These are phyloP conservation scores for Chanos chanos DNA, from an alignment of 2,797 vertebrate species.

Conservation along the genomic window DNA sequence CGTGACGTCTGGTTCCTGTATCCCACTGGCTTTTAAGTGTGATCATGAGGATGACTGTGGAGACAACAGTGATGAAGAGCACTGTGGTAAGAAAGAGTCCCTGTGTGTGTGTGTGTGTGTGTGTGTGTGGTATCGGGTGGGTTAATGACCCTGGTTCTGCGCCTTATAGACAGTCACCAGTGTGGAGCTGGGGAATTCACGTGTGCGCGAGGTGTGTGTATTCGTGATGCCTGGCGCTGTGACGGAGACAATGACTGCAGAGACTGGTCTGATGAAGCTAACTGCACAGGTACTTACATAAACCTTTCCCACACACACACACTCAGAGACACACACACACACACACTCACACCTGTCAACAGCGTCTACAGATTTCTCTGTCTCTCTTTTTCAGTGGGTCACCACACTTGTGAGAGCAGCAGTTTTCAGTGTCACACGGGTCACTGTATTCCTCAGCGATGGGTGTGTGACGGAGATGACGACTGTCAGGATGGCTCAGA, in stretches of 20 bases:
- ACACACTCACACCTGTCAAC: background rate
- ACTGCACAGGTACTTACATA: conserved; percentile 95
- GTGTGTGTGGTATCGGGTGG: background rate
- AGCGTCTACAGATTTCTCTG: background rate
- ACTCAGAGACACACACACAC: background rate
- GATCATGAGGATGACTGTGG: conserved; percentile 97
- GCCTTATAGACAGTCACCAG: conserved; percentile 81
- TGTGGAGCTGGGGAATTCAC: conserved; percentile 86
- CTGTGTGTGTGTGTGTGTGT: background rate
- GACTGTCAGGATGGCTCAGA: conserved; percentile 95
- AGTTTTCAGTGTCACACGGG: conserved; percentile 95
- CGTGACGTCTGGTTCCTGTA: conserved; percentile 87
- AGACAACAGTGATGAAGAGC: conserved; percentile 93
- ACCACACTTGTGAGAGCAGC: conserved; percentile 90
- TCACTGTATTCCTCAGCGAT: conserved; percentile 94
- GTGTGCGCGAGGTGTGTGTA: conserved; percentile 89
- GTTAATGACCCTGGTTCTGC: too few relatives aligned
- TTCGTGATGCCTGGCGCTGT: conserved; percentile 92
- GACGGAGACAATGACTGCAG: conserved; percentile 97
- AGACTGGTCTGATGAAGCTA: conserved; percentile 95
- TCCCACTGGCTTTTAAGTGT: conserved; percentile 93
- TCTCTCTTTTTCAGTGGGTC: conserved; percentile 72
- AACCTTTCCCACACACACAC: too few relatives aligned
- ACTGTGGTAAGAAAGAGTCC: conserved; percentile 75
- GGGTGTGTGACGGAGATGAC: conserved; percentile 90